Conservation (phyloP, 2,797 vertebrate species). For the Peromyscus eremicus region DNA sequence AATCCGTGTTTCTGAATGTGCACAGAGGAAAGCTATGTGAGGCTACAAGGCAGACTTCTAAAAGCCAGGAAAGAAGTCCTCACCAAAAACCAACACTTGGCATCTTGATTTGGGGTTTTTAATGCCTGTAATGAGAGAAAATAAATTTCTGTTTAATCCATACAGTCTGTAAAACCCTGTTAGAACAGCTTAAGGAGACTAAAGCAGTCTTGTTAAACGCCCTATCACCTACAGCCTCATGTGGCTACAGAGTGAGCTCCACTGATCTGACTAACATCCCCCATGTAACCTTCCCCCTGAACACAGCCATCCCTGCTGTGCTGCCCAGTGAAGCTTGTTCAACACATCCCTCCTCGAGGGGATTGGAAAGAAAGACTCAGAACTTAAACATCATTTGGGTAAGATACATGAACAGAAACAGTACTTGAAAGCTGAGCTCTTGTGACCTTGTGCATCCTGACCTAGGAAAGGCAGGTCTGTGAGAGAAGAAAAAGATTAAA, state of each 20-base stretch:
- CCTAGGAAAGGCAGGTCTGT: background rate
- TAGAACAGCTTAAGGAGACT: background rate
- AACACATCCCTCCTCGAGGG: background rate
- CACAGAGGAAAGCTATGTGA: background rate
- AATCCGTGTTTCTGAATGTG: background rate
- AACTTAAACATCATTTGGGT: background rate
- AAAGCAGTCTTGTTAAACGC: background rate
- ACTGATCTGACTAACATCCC: background rate
- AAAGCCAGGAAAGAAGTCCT: background rate
- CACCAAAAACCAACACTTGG: background rate
- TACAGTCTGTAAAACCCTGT: background rate
- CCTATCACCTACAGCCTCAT: background rate
- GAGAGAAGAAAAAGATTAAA: conserved; percentile 29
- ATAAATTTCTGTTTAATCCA: background rate
- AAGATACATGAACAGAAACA: background rate
- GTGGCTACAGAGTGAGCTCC: background rate
- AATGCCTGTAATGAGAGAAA: conserved; percentile 13
- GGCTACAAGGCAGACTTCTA: background rate
- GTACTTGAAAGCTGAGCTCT: background rate
- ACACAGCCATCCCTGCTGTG: background rate
- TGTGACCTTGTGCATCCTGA: background rate
- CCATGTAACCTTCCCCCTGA: background rate
- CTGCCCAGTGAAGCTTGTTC: background rate
- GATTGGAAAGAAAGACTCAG: conserved; percentile 26
- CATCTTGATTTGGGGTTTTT: background rate